Evolutionary conservation across 1,140 invertebrate species (phyloP), one percentile per base, ranked within the genome.

Genomic region (Eciton burchellii): DNA sequence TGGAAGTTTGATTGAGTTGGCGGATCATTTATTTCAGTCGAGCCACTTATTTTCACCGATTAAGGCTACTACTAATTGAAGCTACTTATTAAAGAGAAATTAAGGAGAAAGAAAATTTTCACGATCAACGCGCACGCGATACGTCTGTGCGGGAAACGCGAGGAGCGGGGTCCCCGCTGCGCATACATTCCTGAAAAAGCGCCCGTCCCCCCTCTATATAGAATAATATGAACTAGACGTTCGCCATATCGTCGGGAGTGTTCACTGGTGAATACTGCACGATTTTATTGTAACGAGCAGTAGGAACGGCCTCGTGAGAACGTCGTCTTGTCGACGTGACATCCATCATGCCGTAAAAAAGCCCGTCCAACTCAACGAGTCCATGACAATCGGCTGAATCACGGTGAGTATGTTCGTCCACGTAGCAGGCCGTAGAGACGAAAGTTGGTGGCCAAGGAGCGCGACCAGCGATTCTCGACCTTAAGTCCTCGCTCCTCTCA

Each of bases 401-500:
- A 74, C 84, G 86, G 90, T 91, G 89, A 91, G 90, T 91, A 70
- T 77, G 84, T 29, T 43, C 41, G 12, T 79, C 24, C 8, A 83
- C 56, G 66, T 85, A 65, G 35, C 63, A 12, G 29, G 35, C n/a
- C 60, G 19, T 91, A 88, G 70, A 86, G 86, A 86, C 86, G 84
- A 90, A 73, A 91, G 82, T 90, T 89, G 89, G 73, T 60, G 70
- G 84, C 65, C 71, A 70, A 82, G 71, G 54, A 49, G 71, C 59
- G 52, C 81, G 62, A 54, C 81, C 82, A 90, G 89, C 84, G 86
- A 91, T 82, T 90, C 83, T 91, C 89, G 89, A 91, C 90, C 84
- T 86, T 88, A 76, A 21, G 12, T 65, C 14, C 8, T 29, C 4
- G 29, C 21, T 9, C 29, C 21, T 52, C 19, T 43, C 70, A 5